Base-by-base conservation (phyloP, 2,797 vertebrate genomes). In the Anas capensis region DNA sequence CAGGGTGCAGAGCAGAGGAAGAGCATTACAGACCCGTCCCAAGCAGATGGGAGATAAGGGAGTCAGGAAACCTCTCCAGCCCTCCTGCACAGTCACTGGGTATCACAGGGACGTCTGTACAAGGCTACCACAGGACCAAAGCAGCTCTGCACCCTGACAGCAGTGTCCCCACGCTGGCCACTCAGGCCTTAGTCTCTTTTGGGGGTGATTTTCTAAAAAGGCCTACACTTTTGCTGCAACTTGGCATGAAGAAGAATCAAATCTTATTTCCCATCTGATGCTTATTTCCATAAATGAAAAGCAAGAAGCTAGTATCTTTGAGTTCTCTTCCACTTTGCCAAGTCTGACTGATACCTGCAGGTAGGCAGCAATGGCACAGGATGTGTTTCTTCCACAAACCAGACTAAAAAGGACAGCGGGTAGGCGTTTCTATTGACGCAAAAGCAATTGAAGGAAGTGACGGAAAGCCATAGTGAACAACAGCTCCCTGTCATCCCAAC, bases 91-190 rank as follows among this genome's bases (percentile, higher is more conserved):
- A 48, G 17, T 56, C 66, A 57, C 26, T 18, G 49, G 11, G 24
- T 42, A 16, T 40, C 56, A 18, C 49, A 77, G 8, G 8, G 40
- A 78, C n/a, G 73, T 60, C 38, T 24, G 11, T 31, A 29, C 36
- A 53, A 54, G 60, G 42, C 12, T 72, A 20, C 31, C 31, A 51
- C 38, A 16, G 17, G 27, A 49, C 8, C 2, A 2, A 44, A 77
- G 54, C 69, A 53, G 48, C 69, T 77, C 51, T 80, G 69, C 8
- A 61, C 21, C 21, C 51, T 17, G 36, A 42, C 29, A 51, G 31
- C 57, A 82, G 72, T 0, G 1, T 61, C 5, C 26, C 48, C 14
- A 31, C 11, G 1, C 3, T 1, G 3, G 36, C 16, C 65, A 58
- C 60, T 44, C 31, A 58, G 65, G 48, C 24, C 44, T 77, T 49